A percentile compares a stretch with the other conserved stretches of the same genome.
phyloP scores from a whole-genome alignment of 1,140 invertebrate genomes.

The Macrobrachium rosenbergii region DNA sequence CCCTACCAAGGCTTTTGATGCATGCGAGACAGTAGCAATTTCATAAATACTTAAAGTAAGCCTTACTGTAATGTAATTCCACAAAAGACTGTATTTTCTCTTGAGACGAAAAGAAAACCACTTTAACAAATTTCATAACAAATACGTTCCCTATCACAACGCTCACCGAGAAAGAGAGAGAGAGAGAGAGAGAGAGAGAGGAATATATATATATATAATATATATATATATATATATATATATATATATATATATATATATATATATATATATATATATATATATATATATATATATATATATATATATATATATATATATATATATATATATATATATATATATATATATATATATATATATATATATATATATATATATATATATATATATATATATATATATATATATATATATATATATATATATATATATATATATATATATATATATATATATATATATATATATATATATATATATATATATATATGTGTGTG shows the following conservation, averaged over 20 bases:
- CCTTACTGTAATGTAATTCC: background rate
- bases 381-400: slow-evolving; percentile 35
- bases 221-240: slow-evolving; percentile 20
- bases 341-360: slow-evolving; percentile 41
- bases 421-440: too few species aligned
- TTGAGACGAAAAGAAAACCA: too few species aligned
- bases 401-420: slow-evolving; percentile 28
- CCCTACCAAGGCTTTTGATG: background rate
- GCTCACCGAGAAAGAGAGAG: too few species aligned
- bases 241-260: slow-evolving; percentile 32
- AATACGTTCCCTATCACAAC: too few species aligned
- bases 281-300: slow-evolving; percentile 35
- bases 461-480: too few species aligned
- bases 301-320: slow-evolving; percentile 42
- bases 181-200: too few species aligned
- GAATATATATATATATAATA: background rate
- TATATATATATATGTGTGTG: too few species aligned
- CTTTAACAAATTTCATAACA: too few species aligned
- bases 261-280: slow-evolving; percentile 31
- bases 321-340: slow-evolving; percentile 42
- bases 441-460: too few species aligned
- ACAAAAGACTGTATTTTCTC: too few species aligned
- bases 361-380: slow-evolving; percentile 25
- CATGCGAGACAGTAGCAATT: background rate
- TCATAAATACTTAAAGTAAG: background rate